phyloP scores from a whole-genome alignment of 2,797 vertebrate genomes.

The Rhyacichthys aspro region DNA sequence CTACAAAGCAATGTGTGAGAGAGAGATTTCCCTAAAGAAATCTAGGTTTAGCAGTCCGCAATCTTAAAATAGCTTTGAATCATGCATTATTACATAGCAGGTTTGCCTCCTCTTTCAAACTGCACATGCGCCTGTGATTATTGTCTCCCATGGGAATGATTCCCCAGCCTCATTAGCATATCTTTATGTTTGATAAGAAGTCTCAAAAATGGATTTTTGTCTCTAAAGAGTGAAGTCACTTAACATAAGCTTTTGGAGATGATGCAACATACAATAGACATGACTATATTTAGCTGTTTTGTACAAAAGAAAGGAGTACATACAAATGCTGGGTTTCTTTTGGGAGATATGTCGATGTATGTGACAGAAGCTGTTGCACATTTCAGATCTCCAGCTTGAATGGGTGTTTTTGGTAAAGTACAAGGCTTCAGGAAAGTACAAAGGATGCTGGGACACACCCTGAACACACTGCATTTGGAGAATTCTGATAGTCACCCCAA shows the following conservation, averaged over 20 bases:
- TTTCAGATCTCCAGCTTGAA: too few species aligned
- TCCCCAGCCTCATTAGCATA: constrained; percentile 64
- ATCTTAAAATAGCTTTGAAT: constrained; percentile 77
- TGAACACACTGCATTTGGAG: too few species aligned
- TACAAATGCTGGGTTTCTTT: too few species aligned
- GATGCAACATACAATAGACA: constrained; percentile 29
- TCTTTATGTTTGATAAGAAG: constrained; percentile 56
- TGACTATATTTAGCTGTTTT: constrained; percentile 23
- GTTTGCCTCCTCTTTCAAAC: constrained; percentile 58
- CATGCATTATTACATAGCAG: constrained; percentile 75
- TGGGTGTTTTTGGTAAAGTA: too few species aligned
- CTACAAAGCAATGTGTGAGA: constrained; percentile 50
- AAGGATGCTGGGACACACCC: too few species aligned
- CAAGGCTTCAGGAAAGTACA: too few species aligned
- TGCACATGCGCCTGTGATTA: constrained; percentile 52
- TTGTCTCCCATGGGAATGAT: constrained; percentile 54
- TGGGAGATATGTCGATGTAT: too few species aligned
- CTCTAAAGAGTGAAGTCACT: constrained; percentile 44
- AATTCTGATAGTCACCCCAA: too few species aligned
- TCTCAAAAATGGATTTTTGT: constrained; percentile 38
- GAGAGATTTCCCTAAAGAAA: constrained; percentile 70
- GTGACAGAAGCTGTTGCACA: too few species aligned
- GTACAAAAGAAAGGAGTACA: constrained; percentile 16
- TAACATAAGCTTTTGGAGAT: constrained; percentile 23
- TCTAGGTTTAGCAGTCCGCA: constrained; percentile 61